Conservation (phyloP, 1,140 invertebrate genomes). For the Hylaeus volcanicus region DNA sequence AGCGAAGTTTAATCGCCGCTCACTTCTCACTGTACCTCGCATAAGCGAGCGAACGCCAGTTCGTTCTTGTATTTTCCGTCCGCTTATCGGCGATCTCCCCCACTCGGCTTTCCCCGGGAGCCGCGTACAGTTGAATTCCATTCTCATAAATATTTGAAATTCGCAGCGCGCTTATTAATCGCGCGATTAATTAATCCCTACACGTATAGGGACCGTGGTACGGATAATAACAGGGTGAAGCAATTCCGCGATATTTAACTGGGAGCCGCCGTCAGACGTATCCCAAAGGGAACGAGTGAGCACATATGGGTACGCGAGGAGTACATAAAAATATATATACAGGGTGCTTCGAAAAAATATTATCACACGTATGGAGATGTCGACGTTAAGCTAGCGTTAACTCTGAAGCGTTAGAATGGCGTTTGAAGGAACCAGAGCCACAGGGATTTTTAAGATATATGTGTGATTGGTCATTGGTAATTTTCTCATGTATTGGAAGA, state of each 20-base stretch:
- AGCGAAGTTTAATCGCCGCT: constrained; percentile 14
- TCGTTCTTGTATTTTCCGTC: constrained; percentile 42
- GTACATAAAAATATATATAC: background rate
- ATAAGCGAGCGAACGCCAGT: too few relatives aligned
- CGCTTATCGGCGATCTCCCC: constrained; percentile 48
- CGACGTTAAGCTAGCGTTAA: too few relatives aligned
- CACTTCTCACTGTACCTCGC: constrained; percentile 5
- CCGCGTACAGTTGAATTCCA: constrained; percentile 32
- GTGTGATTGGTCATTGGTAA: too few relatives aligned
- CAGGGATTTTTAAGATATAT: too few relatives aligned
- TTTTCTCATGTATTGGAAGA: too few relatives aligned
- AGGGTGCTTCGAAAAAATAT: background rate
- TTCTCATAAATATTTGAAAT: constrained; percentile 54
- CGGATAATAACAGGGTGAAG: constrained; percentile 42
- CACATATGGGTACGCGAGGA: background rate
- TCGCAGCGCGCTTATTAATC: constrained; percentile 48
- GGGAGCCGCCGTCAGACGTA: constrained; percentile 1
- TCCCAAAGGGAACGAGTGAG: constrained; percentile 1
- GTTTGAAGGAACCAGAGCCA: too few relatives aligned
- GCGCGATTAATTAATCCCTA: constrained; percentile 48
- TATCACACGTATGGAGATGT: too few relatives aligned
- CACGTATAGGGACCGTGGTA: constrained; percentile 26
- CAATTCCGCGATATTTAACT: constrained; percentile 33
- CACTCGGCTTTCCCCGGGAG: constrained; percentile 40
- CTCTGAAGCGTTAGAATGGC: too few relatives aligned